Percentiles rank a stretch among this genome's conserved stretches.
Conservation (phyloP, 2,113 vertebrate species). For the Hepsetus odoe region DNA sequence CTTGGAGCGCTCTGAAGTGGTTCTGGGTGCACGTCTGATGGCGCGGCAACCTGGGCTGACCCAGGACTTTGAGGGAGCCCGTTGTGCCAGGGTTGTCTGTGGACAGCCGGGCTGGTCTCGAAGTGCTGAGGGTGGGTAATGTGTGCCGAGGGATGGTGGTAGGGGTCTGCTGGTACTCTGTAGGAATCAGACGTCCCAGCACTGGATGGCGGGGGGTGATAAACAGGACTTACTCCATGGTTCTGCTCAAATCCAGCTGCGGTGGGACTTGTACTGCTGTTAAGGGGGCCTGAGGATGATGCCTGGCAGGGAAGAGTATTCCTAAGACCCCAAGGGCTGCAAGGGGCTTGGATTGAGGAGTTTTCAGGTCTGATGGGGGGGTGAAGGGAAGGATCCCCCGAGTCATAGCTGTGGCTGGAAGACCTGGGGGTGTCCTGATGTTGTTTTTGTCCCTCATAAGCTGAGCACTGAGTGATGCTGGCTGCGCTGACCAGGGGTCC, state of each 20-base stretch:
- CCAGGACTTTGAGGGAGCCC: slow-evolving; percentile 49
- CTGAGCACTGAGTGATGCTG: slow-evolving; percentile 58
- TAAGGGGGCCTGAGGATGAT: slow-evolving; percentile 63
- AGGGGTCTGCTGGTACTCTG: slow-evolving; percentile 61
- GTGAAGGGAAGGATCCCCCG: slow-evolving; percentile 60
- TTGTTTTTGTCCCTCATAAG: slow-evolving; percentile 70
- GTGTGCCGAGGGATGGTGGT: slow-evolving; percentile 53
- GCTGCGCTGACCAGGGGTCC: slow-evolving; percentile 55
- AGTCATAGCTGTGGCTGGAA: slow-evolving; percentile 66
- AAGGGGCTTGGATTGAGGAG: slow-evolving; percentile 38
- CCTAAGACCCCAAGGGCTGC: slow-evolving; percentile 61
- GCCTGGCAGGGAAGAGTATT: slow-evolving; percentile 47
- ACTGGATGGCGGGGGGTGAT: slow-evolving; percentile 56
- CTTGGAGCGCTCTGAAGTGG: slow-evolving; percentile 43
- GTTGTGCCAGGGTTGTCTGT: slow-evolving; percentile 51
- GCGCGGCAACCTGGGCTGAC: slow-evolving; percentile 9
- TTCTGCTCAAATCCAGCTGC: slow-evolving; percentile 35
- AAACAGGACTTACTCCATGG: slow-evolving; percentile 9
- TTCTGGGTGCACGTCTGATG: slow-evolving; percentile 26
- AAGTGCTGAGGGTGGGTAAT: slow-evolving; percentile 40
- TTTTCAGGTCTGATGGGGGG: slow-evolving; percentile 54
- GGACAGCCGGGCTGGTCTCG: slow-evolving; percentile 43
- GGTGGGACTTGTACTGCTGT: slow-evolving; percentile 39
- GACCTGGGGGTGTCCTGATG: slow-evolving; percentile 52
- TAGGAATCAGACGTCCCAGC: slow-evolving; percentile 60